Conservation (phyloP, 1,140 invertebrate genomes). For the Physella acuta region DNA sequence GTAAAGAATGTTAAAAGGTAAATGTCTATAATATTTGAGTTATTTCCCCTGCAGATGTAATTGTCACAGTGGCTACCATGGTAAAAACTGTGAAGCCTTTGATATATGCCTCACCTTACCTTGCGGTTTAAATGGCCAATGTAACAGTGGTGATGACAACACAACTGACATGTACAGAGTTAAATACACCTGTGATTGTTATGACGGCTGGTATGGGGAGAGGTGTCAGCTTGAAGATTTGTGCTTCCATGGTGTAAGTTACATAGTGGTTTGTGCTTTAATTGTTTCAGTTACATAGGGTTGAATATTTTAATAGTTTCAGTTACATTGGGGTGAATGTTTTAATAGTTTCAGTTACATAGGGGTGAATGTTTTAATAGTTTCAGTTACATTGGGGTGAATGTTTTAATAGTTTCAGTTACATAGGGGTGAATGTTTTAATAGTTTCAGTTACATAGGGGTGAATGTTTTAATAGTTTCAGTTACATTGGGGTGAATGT, state of each 20-base stretch:
- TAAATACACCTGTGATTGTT: neutral
- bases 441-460: too few relatives aligned
- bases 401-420: too few relatives aligned
- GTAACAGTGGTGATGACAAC: neutral
- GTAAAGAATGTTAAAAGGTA: too few relatives aligned
- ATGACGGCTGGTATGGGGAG: neutral
- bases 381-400: too few relatives aligned
- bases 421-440: too few relatives aligned
- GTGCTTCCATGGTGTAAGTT: neutral
- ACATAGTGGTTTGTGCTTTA: neutral
- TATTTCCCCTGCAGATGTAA: constrained; percentile 11
- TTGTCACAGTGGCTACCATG: neutral
- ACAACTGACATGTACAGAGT: neutral
- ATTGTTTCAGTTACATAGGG: neutral
- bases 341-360: too few relatives aligned
- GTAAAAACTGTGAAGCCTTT: neutral
- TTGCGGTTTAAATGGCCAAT: neutral
- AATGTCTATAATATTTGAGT: too few relatives aligned
- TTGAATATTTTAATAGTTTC: neutral
- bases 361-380: too few relatives aligned
- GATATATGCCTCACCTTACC: constrained; percentile 2
- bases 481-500: too few relatives aligned
- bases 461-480: too few relatives aligned
- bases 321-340: too few relatives aligned
- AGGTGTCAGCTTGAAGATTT: neutral